These are phyloP conservation scores for Butorides virescens DNA, from an alignment of 2,113 vertebrate species.

Conservation along the genomic window DNA sequence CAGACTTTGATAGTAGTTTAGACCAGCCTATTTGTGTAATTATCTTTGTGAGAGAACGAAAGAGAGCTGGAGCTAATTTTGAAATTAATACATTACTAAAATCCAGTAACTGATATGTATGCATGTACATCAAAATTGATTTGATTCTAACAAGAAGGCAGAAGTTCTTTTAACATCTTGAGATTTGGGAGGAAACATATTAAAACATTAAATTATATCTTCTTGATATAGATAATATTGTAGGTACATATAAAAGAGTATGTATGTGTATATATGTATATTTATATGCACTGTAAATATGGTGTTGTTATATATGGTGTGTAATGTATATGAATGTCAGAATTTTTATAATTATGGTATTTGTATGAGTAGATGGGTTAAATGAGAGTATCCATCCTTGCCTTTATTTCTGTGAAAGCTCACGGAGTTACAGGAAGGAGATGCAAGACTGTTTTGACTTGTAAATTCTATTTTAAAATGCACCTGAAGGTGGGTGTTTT, in stretches of 20 bases:
- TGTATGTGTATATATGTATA: too few species aligned
- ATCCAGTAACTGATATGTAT: background rate
- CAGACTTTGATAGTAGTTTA: background rate
- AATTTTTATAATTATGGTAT: background rate
- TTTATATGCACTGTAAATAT: background rate
- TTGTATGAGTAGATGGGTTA: background rate
- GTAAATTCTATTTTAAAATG: background rate
- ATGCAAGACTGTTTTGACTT: background rate
- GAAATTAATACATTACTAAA: background rate
- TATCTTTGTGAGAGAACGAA: background rate
- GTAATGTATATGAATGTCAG: background rate
- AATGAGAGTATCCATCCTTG: background rate
- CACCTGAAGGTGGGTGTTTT: background rate
- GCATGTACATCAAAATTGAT: background rate
- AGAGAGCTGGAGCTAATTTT: background rate
- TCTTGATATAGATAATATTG: background rate
- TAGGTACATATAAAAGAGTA: background rate
- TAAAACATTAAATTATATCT: background rate
- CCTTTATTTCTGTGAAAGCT: background rate
- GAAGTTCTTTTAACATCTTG: background rate
- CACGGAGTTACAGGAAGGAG: background rate
- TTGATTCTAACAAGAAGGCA: background rate
- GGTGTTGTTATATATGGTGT: background rate
- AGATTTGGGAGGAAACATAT: background rate
- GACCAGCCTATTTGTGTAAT: background rate